Evolutionary conservation across 1,140 invertebrate genomes (phyloP).

Genomic region (Globodera rostochiensis): DNA sequence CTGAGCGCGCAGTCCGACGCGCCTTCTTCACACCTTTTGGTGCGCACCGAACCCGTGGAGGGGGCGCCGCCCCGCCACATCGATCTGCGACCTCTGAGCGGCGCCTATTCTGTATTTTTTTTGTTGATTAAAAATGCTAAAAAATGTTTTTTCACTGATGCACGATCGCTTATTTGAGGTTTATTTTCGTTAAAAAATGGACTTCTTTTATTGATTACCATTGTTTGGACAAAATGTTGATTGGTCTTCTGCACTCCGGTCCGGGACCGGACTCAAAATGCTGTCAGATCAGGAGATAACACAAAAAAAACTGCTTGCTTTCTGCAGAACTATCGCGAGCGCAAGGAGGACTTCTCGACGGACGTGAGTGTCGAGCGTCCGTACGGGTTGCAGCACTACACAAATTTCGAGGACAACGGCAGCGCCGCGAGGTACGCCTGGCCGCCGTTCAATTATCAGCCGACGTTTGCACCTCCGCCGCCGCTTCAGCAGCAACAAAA

Average conservation of each 20-base stretch:
- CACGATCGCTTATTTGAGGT: background rate
- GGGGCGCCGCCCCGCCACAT: background rate
- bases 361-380: conserved; percentile 16
- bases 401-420: conserved; percentile 17
- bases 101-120: conserved; percentile 2
- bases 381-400: conserved; percentile 7
- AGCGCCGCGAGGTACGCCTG: background rate
- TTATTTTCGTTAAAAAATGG: background rate
- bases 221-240: background rate
- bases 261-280: too few relatives aligned
- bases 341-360: conserved; percentile 22
- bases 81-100: conserved; percentile 20
- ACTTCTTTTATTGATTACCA: background rate
- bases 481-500: background rate
- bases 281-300: background rate
- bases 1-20: conserved; percentile 10
- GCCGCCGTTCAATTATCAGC: background rate
- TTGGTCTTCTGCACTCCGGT: too few relatives aligned
- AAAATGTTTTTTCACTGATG: background rate
- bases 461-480: background rate
- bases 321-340: conserved; percentile 17
- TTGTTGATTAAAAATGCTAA: background rate
- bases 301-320: background rate
- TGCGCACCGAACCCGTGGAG: conserved; percentile 5
- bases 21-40: conserved; percentile 19